Base-by-base conservation (phyloP, 2,113 vertebrate species). In the Limnothrissa miodon region DNA sequence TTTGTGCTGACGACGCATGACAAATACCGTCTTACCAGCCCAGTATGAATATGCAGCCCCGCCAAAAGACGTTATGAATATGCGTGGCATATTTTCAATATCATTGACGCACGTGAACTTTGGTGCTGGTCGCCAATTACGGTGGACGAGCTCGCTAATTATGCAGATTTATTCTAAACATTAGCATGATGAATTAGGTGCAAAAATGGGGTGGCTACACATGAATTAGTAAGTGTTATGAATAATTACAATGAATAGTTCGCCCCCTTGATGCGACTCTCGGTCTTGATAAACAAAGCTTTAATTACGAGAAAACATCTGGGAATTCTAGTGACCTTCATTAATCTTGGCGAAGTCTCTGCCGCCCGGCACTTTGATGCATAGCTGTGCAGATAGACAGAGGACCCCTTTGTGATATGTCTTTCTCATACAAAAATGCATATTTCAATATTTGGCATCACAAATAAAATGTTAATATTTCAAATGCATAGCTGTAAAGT, bases 191-290 rank as follows among this genome's bases (percentile, higher is more conserved):
- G 96, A 98, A 99, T 98, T 99, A 96, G 97, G 97, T 96, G 97
- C 96, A 98, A 99, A n/a, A 99, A 98, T 98, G 96, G 98, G 97
- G 97, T 97, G 95, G 97, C 97, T 97, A 97, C 96, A 97, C 97
- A 98, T 98, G 97, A 99, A 98, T 99, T 98, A 98, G 99, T 99
- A 98, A 98, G 97, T 81, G 98, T 98, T 97, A 99, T 98, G 96
- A 99, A 98, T 98, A 99, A 98, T 98, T 97, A 98, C 97, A 96
- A 98, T 97, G 97, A 98, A 97, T 97, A 96, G 97, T 97, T 96
- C 97, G 98, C 66, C 95, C 97, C 97, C 97, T 98, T 97, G 96
- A 97, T 98, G 97, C 96, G 98, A 98, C 97, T 98, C 98, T 96
- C 97, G 98, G 98, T 97, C 90, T 90, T 96, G 96, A 98, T 99